Evolutionary conservation across 2,797 vertebrate species (phyloP), one percentile per base, ranked within the genome.

Genomic region (Enteromius anoplus): DNA sequence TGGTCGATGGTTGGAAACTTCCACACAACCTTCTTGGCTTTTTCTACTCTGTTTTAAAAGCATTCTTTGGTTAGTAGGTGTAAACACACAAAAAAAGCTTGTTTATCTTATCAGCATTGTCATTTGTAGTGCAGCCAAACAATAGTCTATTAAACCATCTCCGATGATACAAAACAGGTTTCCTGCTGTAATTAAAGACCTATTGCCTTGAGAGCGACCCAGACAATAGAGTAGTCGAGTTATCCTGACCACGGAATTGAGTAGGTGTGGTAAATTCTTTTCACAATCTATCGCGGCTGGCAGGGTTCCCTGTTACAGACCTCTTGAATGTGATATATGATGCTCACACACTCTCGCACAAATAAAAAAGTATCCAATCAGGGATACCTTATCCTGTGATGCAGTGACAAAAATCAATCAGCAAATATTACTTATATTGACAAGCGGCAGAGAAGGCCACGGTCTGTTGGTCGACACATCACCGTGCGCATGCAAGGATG

Each of bases 361-460:
- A 65, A 34, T 65, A 65, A n/a, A 62, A 72, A 78, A 70, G 62
- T 45, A 79, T 76, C 80, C 71, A 80, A 80, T 76, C 40, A 75
- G 88, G 91, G 91, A 78, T 62, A 70, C 53, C 86, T 83, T 80
- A 55, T 89, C 53, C 84, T 85, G 90, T 87, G 90, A 91, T 64
- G 78, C 79, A 37, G 85, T 91, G 89, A 87, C 89, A 92, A 91
- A 91, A 92, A 94, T 95, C 93, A 94, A 94, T 96, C 93, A 94
- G 87, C 70, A 76, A 86, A 91, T 93, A 94, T 93, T 93, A 91
- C 90, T 82, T 93, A 85, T 91, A 95, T 94, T 94, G 93, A 93
- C 92, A 93, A 88, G 29, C 68, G 75, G 87, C 87, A 91, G 91
- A 88, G 86, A 90, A 91, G 86, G 86, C 82, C 69, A 72, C 7